These are phyloP conservation scores for Nasonia vitripennis DNA, from an alignment of 1,140 invertebrate genomes.

Conservation along the genomic window DNA sequence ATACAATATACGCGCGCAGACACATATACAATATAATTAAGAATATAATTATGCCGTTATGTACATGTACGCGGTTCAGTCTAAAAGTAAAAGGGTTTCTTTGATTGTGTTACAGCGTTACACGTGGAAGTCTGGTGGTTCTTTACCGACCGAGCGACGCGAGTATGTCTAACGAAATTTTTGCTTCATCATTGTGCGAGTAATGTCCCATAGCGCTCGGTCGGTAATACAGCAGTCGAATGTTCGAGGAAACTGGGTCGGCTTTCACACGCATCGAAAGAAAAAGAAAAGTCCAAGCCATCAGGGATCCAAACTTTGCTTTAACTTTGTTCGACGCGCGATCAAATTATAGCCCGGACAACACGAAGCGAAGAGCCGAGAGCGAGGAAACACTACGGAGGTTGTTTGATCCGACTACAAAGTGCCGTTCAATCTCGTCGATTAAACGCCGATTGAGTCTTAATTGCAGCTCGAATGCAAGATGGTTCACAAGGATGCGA, in stretches of 20 bases:
- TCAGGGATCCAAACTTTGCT: conserved; percentile 1
- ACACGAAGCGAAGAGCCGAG: background rate
- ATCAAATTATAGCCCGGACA: background rate
- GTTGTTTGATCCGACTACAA: background rate
- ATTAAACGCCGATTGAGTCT: background rate
- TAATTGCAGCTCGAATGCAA: background rate
- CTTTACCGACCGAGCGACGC: conserved; percentile 35
- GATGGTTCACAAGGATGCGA: background rate
- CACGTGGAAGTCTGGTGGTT: background rate
- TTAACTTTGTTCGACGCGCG: background rate
- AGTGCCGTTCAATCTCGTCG: background rate
- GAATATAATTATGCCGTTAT: background rate
- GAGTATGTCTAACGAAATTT: background rate
- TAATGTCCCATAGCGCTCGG: conserved; percentile 5
- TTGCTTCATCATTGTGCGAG: background rate
- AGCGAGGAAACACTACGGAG: background rate
- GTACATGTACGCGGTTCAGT: conserved; percentile 27
- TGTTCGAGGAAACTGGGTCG: background rate
- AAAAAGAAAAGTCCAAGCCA: background rate
- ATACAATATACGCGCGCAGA: background rate
- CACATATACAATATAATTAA: conserved; percentile 13
- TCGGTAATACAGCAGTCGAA: background rate
- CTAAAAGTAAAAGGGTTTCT: conserved; percentile 27
- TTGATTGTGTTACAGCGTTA: conserved; percentile 9
- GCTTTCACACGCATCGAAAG: background rate